phyloP scores from a whole-genome alignment of 1,140 invertebrate species.

The Camponotus floridanus region DNA sequence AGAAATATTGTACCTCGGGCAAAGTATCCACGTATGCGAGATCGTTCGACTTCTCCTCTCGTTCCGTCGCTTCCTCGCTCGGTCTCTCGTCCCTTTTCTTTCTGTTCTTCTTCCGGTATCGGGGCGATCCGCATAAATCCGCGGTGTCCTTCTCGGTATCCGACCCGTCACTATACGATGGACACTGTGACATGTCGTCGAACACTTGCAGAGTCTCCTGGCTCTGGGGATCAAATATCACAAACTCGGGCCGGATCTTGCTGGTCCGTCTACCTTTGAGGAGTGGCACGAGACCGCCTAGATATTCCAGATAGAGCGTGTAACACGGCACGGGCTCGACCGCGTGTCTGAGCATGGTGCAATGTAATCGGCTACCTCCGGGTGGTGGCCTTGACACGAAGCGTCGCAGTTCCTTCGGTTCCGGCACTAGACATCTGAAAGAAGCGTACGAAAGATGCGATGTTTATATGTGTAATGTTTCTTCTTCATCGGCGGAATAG shows the following conservation, averaged over 20 bases:
- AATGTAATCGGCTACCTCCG: slow-evolving; percentile 94
- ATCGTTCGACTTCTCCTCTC: slow-evolving; percentile 88
- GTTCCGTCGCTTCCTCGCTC: slow-evolving; percentile 85
- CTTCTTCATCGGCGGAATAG: no score
- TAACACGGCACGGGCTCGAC: slow-evolving; percentile 92
- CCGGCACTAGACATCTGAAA: slow-evolving; percentile 96
- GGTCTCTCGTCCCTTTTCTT: slow-evolving; percentile 85
- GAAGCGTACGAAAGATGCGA: background rate
- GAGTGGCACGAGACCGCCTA: slow-evolving; percentile 98
- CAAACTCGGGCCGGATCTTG: slow-evolving; percentile 98
- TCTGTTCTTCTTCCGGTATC: slow-evolving; percentile 88
- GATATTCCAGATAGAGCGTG: slow-evolving; percentile 98
- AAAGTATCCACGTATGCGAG: slow-evolving; percentile 95
- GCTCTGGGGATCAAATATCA: slow-evolving; percentile 97
- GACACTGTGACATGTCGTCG: slow-evolving; percentile 81
- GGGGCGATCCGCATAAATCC: slow-evolving; percentile 88
- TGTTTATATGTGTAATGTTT: background rate
- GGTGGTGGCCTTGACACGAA: slow-evolving; percentile 97
- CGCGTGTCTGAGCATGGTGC: slow-evolving; percentile 97
- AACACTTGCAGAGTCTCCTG: slow-evolving; percentile 79
- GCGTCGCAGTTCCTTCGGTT: slow-evolving; percentile 93
- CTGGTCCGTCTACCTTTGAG: slow-evolving; percentile 98
- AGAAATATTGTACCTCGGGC: slow-evolving; percentile 90
- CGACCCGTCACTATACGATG: slow-evolving; percentile 89
- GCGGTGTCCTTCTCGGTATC: slow-evolving; percentile 91